These are phyloP conservation scores for Lasioglossum figueresi DNA, from an alignment of 2,888 invertebrate species.

Conservation along the genomic window DNA sequence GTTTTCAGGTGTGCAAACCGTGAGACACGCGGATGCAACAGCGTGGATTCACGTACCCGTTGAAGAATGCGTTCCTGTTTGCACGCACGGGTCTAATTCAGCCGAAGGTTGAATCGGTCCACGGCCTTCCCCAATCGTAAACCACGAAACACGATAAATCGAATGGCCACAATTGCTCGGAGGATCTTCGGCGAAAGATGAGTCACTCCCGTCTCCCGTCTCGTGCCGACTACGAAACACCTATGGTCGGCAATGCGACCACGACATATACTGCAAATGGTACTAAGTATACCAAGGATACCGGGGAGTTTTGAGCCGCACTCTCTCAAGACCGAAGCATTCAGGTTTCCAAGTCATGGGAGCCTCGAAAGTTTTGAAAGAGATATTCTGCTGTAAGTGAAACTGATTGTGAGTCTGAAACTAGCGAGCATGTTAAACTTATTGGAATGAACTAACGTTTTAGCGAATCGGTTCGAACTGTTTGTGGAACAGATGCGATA, in stretches of 20 bases:
- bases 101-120: conserved; percentile 44
- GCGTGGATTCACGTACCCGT: conserved; percentile 5
- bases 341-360: background rate
- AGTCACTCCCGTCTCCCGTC: conserved; percentile 37
- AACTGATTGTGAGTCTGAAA: background rate
- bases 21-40: conserved; percentile 36
- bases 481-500: background rate
- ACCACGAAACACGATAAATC: conserved; percentile 46
- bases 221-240: conserved; percentile 38
- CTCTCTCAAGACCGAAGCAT: background rate
- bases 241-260: background rate
- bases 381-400: background rate
- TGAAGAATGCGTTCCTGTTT: conserved; percentile 44
- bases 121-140: conserved; percentile 43
- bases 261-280: background rate
- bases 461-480: background rate
- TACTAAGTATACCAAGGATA: conserved; percentile 1
- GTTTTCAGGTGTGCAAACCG: background rate
- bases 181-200: conserved; percentile 17
- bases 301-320: background rate
- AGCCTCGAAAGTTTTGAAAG: conserved; percentile 4
- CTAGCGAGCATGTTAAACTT: background rate
- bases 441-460: background rate
- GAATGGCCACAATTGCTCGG: background rate
- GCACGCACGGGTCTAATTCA: conserved; percentile 25